These are phyloP conservation scores for Pao palembangensis DNA, from an alignment of 2,113 vertebrate species.

Conservation along the genomic window DNA sequence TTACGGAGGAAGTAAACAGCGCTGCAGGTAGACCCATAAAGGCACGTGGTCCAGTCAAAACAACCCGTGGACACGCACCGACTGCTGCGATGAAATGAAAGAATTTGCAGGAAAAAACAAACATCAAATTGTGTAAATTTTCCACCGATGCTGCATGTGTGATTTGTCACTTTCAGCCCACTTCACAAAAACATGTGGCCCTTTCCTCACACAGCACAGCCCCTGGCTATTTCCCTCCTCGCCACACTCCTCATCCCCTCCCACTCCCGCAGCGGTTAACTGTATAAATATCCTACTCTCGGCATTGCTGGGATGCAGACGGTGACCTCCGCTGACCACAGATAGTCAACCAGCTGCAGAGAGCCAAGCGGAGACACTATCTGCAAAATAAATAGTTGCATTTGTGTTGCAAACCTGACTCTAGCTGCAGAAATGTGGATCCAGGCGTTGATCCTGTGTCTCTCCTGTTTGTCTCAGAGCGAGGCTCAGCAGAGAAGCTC, in stretches of 20 bases:
- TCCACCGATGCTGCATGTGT: constrained; percentile 13
- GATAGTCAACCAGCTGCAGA: constrained; percentile 12
- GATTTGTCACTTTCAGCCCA: constrained; percentile 9
- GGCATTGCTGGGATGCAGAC: constrained; percentile 39
- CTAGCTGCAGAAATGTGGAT: constrained; percentile 49
- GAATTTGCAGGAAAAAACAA: constrained; percentile 36
- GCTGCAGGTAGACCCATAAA: constrained; percentile 46
- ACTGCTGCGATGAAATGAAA: constrained; percentile 29
- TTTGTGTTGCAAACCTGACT: neutral
- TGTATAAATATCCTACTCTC: constrained; percentile 61
- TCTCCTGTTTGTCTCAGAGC: constrained; percentile 30
- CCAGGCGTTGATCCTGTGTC: constrained; percentile 27
- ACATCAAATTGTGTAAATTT: constrained; percentile 26
- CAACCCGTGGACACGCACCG: constrained; percentile 42
- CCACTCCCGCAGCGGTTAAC: constrained; percentile 40
- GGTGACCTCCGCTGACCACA: constrained; percentile 30
- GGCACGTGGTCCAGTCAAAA: constrained; percentile 52
- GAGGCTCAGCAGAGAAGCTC: constrained; percentile 41
- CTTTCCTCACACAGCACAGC: constrained; percentile 22
- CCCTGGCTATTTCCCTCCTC: constrained; percentile 33
- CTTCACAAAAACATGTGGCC: constrained; percentile 34
- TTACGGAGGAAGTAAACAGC: constrained; percentile 44
- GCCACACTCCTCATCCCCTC: constrained; percentile 46
- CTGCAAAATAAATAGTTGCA: neutral
- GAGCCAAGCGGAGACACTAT: neutral